A percentile compares a stretch with the other conserved stretches of the same genome.
Conservation (phyloP, 30 jellyfish, hydroid and myxozoan genomes). For the Haliclystus octoradiatus region DNA sequence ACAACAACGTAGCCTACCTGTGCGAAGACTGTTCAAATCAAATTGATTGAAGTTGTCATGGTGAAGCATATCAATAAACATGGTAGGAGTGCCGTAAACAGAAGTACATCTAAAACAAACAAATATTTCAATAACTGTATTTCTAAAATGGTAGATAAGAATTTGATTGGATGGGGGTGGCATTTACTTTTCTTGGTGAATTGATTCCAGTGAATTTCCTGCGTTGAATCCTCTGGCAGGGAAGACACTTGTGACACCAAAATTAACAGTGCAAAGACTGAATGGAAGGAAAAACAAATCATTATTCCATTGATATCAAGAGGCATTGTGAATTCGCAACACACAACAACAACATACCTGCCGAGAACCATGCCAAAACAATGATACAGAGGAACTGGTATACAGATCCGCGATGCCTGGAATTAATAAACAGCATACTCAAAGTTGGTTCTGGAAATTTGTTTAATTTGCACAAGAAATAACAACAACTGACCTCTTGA, state of each 20-base stretch:
- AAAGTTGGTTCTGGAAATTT: too few species aligned
- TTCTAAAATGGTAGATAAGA: too few species aligned
- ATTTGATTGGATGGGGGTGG: background rate
- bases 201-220: constrained; percentile 36
- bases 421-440: too few species aligned
- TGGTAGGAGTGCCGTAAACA: constrained; percentile 89
- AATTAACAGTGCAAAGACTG: constrained; percentile 50
- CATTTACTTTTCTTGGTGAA: constrained; percentile 65
- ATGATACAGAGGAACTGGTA: constrained; percentile 93
- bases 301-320: too few species aligned
- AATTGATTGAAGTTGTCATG: constrained; percentile 39
- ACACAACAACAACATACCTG: too few species aligned
- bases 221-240: constrained; percentile 91
- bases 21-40: constrained; percentile 46
- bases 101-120: constrained; percentile 55
- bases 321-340: too few species aligned
- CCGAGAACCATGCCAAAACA: constrained; percentile 94
- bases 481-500: background rate
- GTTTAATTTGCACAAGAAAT: too few species aligned
- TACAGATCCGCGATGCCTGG: constrained; percentile 36
- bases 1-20: constrained; percentile 86
- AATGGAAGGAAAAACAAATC: background rate
- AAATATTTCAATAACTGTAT: background rate
- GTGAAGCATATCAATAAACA: constrained; percentile 87
- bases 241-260: constrained; percentile 71